Conservation (phyloP, 2,113 vertebrate genomes). For the Phyllostomus hastatus region DNA sequence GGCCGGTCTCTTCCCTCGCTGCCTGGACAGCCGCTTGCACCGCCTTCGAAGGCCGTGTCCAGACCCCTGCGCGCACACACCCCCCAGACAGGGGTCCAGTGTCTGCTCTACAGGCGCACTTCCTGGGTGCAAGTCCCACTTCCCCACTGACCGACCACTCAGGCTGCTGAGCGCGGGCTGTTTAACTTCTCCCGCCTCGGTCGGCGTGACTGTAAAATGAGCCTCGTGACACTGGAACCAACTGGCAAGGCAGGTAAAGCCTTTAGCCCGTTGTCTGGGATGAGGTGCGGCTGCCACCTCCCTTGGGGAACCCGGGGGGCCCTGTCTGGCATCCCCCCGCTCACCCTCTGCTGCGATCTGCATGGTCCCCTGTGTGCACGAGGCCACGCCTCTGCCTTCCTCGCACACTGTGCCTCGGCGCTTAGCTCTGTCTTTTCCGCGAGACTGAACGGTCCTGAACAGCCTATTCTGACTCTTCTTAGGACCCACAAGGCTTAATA, state of each 20-base stretch:
- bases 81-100: neutral
- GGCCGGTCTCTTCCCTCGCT: neutral
- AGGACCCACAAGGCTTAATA: neutral
- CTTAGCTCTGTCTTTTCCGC: neutral
- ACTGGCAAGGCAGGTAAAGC: neutral
- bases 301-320: neutral
- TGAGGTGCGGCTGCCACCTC: neutral
- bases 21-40: neutral
- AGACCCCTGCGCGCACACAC: neutral
- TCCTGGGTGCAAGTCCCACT: neutral
- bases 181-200: neutral
- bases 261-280: neutral
- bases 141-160: neutral
- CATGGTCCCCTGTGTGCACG: neutral
- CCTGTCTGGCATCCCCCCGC: neutral
- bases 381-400: neutral
- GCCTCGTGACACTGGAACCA: neutral
- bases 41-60: too few species aligned
- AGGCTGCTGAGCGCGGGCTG: neutral
- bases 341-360: neutral
- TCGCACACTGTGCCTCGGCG: neutral
- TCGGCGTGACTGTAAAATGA: neutral
- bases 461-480: neutral
- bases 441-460: neutral
- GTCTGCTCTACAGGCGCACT: neutral